Percentiles rank a stretch among this genome's conserved stretches.
Evolutionary conservation across 35 echinoderm and acorn worm genomes (phyloP).

Genomic region (Heliocidaris erythrogramma): DNA sequence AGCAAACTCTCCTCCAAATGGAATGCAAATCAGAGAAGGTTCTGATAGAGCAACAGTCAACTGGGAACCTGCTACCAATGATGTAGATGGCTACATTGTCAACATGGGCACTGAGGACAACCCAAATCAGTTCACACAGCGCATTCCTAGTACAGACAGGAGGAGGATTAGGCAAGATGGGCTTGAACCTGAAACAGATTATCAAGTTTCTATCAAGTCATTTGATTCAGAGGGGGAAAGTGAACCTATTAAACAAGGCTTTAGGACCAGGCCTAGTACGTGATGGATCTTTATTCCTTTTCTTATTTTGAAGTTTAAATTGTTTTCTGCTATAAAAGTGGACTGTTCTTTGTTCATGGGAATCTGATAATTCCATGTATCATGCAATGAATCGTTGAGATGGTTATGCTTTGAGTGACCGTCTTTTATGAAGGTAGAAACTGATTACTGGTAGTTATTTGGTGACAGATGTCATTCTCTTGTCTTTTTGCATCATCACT

Average conservation of each 20-base stretch:
- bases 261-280: conserved; percentile 8
- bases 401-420: too few species aligned
- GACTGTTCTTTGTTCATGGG: neutral
- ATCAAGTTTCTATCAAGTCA: conserved; percentile 17
- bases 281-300: neutral
- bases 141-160: neutral
- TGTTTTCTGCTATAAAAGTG: neutral
- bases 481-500: too few species aligned
- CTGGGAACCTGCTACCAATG: neutral
- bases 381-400: neutral
- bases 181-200: conserved; percentile 6
- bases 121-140: neutral
- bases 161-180: neutral
- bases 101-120: conserved; percentile 10
- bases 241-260: neutral
- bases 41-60: conserved; percentile 12
- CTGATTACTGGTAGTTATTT: too few species aligned
- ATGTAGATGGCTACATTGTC: conserved; percentile 10
- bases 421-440: too few species aligned
- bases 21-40: neutral
- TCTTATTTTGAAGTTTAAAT: neutral
- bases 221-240: neutral
- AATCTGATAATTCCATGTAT: neutral
- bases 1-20: neutral
- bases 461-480: too few species aligned